phyloP scores from a whole-genome alignment of 2,888 invertebrate species.

The Acanthococcus lagerstroemiae region DNA sequence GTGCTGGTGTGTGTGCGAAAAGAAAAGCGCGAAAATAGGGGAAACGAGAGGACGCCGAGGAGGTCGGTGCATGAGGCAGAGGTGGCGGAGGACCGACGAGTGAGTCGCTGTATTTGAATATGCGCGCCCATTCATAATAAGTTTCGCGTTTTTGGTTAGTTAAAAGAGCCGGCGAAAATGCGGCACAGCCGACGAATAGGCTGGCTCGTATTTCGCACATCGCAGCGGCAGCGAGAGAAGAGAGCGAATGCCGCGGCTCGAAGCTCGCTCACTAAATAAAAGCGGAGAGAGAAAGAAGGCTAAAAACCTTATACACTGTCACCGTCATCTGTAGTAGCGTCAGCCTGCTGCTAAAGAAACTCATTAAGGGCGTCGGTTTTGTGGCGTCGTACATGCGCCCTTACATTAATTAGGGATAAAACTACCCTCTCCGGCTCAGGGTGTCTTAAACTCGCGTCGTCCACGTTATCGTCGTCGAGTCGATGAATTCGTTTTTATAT shows the following conservation, averaged over 20 bases:
- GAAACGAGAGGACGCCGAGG: too few relatives aligned
- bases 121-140: slow-evolving; percentile 9
- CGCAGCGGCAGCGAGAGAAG: too few relatives aligned
- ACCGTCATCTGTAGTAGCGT: slow-evolving; percentile 25
- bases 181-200: neutral
- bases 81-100: neutral
- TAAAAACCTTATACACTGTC: slow-evolving; percentile 24
- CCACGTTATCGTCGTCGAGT: neutral
- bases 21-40: neutral
- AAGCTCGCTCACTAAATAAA: neutral
- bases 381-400: slow-evolving; percentile 30
- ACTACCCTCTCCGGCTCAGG: slow-evolving; percentile 17
- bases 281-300: too few relatives aligned
- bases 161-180: neutral
- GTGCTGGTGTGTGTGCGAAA: neutral
- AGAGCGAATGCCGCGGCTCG: neutral
- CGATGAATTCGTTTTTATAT: neutral
- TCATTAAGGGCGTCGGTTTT: slow-evolving; percentile 32
- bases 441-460: slow-evolving; percentile 13
- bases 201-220: neutral
- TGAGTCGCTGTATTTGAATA: slow-evolving; percentile 10
- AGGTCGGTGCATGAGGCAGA: too few relatives aligned
- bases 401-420: slow-evolving; percentile 32
- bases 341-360: slow-evolving; percentile 28
- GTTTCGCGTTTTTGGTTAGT: slow-evolving; percentile 5